Conservation (phyloP, 2,888 invertebrate species). For the Sepioteuthis lessoniana region DNA sequence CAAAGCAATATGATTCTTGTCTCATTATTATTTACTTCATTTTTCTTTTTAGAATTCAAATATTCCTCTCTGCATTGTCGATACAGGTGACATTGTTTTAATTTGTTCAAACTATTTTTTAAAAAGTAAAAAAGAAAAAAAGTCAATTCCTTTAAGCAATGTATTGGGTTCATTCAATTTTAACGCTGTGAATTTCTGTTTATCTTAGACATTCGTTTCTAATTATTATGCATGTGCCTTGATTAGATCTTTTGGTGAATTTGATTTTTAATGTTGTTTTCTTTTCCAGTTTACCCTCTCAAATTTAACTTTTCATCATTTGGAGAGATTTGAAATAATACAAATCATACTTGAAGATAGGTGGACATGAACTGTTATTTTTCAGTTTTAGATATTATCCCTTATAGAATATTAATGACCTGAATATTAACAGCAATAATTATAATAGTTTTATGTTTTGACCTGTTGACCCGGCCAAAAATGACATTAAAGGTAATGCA, state of each 20-base stretch:
- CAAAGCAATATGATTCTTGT: neutral
- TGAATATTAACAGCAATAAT: no score
- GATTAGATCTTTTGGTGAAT: neutral
- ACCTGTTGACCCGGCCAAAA: no score
- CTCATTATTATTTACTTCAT: neutral
- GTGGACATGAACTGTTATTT: no score
- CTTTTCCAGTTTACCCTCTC: neutral
- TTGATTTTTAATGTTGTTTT: no score
- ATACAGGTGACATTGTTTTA: neutral
- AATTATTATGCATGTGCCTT: neutral
- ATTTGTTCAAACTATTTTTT: neutral
- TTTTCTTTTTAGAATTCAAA: neutral
- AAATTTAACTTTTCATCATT: neutral
- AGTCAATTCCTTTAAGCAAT: no score
- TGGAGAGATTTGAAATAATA: neutral
- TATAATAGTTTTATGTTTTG: no score
- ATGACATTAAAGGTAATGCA: no score
- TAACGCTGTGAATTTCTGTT: neutral
- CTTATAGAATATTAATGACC: no score
- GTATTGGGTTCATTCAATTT: neutral
- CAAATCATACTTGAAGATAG: no score
- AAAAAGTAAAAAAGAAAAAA: no score
- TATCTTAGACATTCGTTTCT: neutral
- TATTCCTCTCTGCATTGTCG: neutral
- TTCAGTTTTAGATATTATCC: no score